phyloP scores from a whole-genome alignment of 1,140 invertebrate species.

The Magallana gigas region DNA sequence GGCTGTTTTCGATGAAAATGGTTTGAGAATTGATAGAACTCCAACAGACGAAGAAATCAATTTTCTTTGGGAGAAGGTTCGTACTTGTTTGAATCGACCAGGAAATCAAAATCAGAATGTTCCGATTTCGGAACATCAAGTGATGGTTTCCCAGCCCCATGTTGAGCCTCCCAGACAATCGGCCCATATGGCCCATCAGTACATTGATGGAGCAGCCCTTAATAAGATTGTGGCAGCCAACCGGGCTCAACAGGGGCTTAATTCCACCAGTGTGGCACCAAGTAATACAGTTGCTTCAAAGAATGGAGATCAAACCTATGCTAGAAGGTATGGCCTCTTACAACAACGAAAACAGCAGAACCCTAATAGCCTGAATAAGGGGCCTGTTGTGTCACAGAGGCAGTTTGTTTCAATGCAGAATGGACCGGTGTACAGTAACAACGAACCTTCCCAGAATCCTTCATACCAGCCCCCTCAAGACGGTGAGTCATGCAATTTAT shows the following conservation, averaged over 20 bases:
- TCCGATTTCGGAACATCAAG: slow-evolving; percentile 40
- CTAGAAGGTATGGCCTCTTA: slow-evolving; percentile 65
- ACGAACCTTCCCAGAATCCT: slow-evolving; percentile 48
- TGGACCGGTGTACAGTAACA: slow-evolving; percentile 51
- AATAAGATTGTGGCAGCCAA: slow-evolving; percentile 58
- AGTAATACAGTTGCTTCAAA: slow-evolving; percentile 46
- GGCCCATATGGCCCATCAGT: slow-evolving; percentile 67
- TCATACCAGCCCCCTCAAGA: slow-evolving; percentile 46
- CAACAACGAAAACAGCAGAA: slow-evolving; percentile 66
- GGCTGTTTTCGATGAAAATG: slow-evolving; percentile 70
- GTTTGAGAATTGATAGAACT: slow-evolving; percentile 73
- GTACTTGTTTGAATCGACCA: slow-evolving; percentile 71
- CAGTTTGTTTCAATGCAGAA: slow-evolving; percentile 50
- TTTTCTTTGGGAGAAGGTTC: slow-evolving; percentile 77
- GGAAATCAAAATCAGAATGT: slow-evolving; percentile 42
- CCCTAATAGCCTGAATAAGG: slow-evolving; percentile 56
- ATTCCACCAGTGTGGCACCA: not conserved
- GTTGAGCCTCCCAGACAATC: slow-evolving; percentile 55
- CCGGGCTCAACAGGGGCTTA: slow-evolving; percentile 24
- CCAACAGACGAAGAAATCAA: slow-evolving; percentile 79
- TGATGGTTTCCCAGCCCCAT: not conserved
- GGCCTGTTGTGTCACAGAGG: slow-evolving; percentile 7
- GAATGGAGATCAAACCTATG: slow-evolving; percentile 54
- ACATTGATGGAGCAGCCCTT: slow-evolving; percentile 72
- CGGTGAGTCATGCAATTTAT: slow-evolving; percentile 4